These are phyloP conservation scores for Tautogolabrus adspersus DNA, from an alignment of 2,113 vertebrate species.

Conservation along the genomic window DNA sequence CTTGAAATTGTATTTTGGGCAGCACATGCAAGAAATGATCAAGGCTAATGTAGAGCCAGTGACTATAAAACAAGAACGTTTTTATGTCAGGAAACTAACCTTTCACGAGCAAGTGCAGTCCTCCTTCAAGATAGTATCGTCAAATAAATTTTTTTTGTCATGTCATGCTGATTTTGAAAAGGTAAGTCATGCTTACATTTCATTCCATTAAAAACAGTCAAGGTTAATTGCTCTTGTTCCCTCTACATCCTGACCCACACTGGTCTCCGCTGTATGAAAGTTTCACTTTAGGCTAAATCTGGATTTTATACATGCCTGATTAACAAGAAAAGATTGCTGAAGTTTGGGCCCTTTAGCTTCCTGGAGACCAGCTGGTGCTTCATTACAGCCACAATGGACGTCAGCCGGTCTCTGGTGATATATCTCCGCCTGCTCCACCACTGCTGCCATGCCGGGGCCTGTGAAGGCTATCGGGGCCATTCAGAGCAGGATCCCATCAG, in stretches of 20 bases:
- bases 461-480: slow-evolving; percentile 80
- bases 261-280: not conserved
- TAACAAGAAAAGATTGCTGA: slow-evolving; percentile 5
- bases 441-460: slow-evolving; percentile 48
- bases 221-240: not conserved
- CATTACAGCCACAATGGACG: slow-evolving; percentile 46
- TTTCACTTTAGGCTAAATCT: not conserved
- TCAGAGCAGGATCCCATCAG: slow-evolving; percentile 78
- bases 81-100: too few relatives aligned
- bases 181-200: too few relatives aligned
- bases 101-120: too few relatives aligned
- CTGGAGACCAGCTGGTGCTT: slow-evolving; percentile 33
- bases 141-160: too few relatives aligned
- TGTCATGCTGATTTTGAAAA: too few relatives aligned
- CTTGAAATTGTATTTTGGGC: too few relatives aligned
- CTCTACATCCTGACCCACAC: not conserved
- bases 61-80: too few relatives aligned
- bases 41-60: too few relatives aligned
- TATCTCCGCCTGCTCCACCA: slow-evolving; percentile 51
- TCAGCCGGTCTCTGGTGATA: slow-evolving; percentile 56
- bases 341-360: slow-evolving; percentile 24
- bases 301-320: not conserved
- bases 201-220: too few relatives aligned
- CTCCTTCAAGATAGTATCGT: too few relatives aligned
- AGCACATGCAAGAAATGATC: too few relatives aligned